Evolutionary conservation across 1,140 invertebrate genomes (phyloP), one percentile per base, ranked within the genome.

Genomic region (Camponotus vicinus): DNA sequence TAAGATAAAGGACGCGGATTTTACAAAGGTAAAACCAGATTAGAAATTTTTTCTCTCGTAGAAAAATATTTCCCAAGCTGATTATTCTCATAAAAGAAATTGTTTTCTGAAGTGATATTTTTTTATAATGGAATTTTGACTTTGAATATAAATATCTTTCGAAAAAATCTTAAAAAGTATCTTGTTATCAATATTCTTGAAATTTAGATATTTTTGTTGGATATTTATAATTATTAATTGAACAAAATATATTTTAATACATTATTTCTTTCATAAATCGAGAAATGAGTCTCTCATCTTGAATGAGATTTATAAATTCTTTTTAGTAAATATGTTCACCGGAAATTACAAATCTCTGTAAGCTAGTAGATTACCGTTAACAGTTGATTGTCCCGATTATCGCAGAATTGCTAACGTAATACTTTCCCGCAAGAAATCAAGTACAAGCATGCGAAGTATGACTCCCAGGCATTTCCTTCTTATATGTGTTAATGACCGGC

Each of bases 381-480:
- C 69, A 69, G 69, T 73, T 83, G 69, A 83, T 73, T 27, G 67
- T 82, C 40, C 55, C 55, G 79, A 61, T 83, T 73, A 73, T 49
- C 63, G 67, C 55, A 70, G 69, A 73, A 63, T 73, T 27, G 55
- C 40, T 55, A 83, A 61, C 55, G 69, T 83, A 83, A 83, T 83
- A 83, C 42, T 83, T 83, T 75, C 69, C 18, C 57, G 69, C 55
- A 45, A 75, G 79, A 83, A 83, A 83, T 83, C 55, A 83, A 83
- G 69, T 83, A 83, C 69, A 83, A 75, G 79, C 69, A 75, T 70
- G 78, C 78, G 64, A 70, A 80, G 64, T 80, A 80, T 75, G 69
- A 75, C 55, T 75, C 40, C 40, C 69, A 49, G 79, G 79, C 79
- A 83, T 83, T 75, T 83, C 40, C 55, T 73, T 4, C 55, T 73